phyloP scores from a whole-genome alignment of 37 sponge, comb jelly and placozoan genomes.

The Corticium candelabrum region DNA sequence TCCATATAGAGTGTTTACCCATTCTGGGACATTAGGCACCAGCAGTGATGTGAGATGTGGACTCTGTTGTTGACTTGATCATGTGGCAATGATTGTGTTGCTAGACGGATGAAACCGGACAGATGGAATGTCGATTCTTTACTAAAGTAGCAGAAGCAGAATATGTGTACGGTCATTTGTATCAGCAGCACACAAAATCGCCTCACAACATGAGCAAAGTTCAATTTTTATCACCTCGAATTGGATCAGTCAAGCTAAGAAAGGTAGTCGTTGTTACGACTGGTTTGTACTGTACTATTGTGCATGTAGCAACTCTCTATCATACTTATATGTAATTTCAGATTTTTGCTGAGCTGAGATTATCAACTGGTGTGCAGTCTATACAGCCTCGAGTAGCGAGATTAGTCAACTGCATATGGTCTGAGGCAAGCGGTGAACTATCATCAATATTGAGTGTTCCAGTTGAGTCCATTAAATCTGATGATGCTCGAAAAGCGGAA shows the following conservation, averaged over 20 bases:
- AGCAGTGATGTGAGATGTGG: no score
- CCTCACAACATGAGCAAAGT: slow-evolving; percentile 41
- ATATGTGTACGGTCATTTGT: slow-evolving; percentile 56
- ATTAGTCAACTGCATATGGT: slow-evolving; percentile 78
- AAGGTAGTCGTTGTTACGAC: no score
- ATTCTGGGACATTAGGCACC: slow-evolving; percentile 5
- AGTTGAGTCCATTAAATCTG: slow-evolving; percentile 51
- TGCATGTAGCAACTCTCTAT: no score
- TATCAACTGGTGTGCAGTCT: no score
- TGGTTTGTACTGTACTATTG: no score
- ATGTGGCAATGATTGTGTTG: no score
- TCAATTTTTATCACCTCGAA: slow-evolving; percentile 30
- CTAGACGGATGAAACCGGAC: no score
- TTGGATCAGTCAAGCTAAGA: slow-evolving; percentile 76
- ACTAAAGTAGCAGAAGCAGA: slow-evolving; percentile 58
- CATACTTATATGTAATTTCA: no score
- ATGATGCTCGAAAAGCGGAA: slow-evolving; percentile 67
- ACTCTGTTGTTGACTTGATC: no score
- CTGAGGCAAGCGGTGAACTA: slow-evolving; percentile 62
- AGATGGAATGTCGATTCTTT: slow-evolving; percentile 70
- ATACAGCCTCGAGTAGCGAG: no score
- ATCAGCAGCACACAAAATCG: slow-evolving; percentile 34
- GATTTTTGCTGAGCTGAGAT: no score
- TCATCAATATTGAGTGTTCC: slow-evolving; percentile 54
- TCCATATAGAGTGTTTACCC: slow-evolving; percentile 17